Percentiles rank a stretch among this genome's conserved stretches.
phyloP scores from a whole-genome alignment of 64 coral and sea anemone species.

The Acropora yongei region DNA sequence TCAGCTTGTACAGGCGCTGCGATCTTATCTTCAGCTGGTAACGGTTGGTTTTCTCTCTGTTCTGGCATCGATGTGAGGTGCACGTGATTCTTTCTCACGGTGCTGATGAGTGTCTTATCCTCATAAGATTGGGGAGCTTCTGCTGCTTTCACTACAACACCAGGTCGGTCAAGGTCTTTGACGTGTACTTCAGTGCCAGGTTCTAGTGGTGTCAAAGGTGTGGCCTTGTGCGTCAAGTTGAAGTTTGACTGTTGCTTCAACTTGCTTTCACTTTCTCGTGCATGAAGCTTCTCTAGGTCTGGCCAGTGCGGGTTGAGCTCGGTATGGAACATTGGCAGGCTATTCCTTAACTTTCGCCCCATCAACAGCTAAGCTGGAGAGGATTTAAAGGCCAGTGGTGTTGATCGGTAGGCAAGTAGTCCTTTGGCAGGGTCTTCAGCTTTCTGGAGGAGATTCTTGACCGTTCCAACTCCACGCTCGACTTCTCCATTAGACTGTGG shows the following conservation, averaged over 20 bases:
- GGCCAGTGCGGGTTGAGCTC: background rate
- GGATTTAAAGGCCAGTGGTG: background rate
- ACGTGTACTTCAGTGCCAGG: background rate
- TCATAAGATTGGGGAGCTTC: background rate
- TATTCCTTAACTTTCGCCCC: background rate
- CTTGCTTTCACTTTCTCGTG: background rate
- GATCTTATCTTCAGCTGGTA: too few relatives aligned
- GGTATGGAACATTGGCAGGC: background rate
- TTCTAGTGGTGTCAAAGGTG: background rate
- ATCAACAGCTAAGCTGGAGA: slow-evolving; percentile 12
- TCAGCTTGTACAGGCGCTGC: too few relatives aligned
- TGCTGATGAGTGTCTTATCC: background rate
- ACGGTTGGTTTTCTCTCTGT: too few relatives aligned
- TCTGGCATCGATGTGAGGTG: background rate
- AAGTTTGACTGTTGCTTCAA: background rate
- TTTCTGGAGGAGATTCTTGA: background rate
- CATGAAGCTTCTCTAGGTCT: background rate
- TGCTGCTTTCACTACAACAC: background rate
- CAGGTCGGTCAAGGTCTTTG: background rate
- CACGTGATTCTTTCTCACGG: background rate
- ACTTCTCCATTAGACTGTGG: background rate
- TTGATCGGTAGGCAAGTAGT: background rate
- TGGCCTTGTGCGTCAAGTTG: background rate
- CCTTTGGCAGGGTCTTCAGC: background rate
- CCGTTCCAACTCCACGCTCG: background rate